A percentile compares a stretch with the other conserved stretches of the same genome.
Conservation (phyloP, 2,797 vertebrate genomes). For the Nasua narica region DNA sequence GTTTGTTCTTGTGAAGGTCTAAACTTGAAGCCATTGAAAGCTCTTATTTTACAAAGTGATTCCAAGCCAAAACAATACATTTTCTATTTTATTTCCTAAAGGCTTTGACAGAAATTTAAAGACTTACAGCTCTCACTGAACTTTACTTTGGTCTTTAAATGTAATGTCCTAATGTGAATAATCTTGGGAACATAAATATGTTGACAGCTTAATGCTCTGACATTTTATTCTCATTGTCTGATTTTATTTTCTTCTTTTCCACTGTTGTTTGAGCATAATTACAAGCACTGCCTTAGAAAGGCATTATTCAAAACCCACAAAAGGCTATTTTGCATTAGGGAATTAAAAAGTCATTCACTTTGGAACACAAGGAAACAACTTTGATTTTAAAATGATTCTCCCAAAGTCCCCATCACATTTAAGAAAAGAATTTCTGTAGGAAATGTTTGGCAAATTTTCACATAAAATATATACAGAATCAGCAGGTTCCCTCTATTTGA, state of each 20-base stretch:
- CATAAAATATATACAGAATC: slow-evolving; percentile 2
- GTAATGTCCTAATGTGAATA: slow-evolving; percentile 45
- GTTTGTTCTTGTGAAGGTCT: slow-evolving; percentile 16
- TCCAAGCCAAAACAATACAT: slow-evolving; percentile 34
- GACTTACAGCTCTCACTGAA: slow-evolving; percentile 47
- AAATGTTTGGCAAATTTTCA: slow-evolving; percentile 11
- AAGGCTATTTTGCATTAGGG: slow-evolving; percentile 54
- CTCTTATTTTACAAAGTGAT: slow-evolving; percentile 56
- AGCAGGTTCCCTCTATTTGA: background rate
- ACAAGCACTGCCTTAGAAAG: slow-evolving; percentile 29
- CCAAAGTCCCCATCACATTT: slow-evolving; percentile 37
- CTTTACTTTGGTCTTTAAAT: slow-evolving; percentile 54
- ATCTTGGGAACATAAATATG: slow-evolving; percentile 54
- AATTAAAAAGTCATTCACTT: slow-evolving; percentile 60
- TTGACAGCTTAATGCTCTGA: slow-evolving; percentile 50
- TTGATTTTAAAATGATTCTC: slow-evolving; percentile 58
- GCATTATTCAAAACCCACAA: slow-evolving; percentile 45
- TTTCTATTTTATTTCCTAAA: slow-evolving; percentile 51
- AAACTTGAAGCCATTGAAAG: background rate
- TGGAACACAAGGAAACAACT: slow-evolving; percentile 35
- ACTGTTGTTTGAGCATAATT: slow-evolving; percentile 58
- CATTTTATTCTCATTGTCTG: slow-evolving; percentile 59
- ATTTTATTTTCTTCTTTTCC: slow-evolving; percentile 69
- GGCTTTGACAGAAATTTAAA: slow-evolving; percentile 39
- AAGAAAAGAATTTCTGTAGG: slow-evolving; percentile 36